Base-by-base conservation (phyloP, 1,140 invertebrate genomes). In the Hypsibius dujardini region DNA sequence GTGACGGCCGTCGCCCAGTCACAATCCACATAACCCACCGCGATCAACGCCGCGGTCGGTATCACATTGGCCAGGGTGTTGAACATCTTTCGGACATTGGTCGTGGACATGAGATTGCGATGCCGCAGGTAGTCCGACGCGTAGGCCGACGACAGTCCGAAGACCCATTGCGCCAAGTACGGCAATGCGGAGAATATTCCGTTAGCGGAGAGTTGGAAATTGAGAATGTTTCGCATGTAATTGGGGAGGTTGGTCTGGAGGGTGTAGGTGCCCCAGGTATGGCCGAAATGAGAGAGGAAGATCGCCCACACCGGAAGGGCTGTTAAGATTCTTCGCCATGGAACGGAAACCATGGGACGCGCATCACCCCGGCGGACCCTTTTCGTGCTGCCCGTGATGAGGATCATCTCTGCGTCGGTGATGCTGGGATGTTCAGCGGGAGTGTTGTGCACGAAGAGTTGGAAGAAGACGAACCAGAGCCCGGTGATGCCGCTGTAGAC, bases 231-330 rank as follows among this genome's bases (percentile, higher is more conserved):
- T 60, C 75, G 79, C 74, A 80, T 77, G 75, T 79, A 81, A n/a
- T 76, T 78, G 28, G 80, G 80, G 46, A 80, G 79, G 73, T 77
- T 78, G 2, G 79, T 80, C 2, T 80, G 75, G 7, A 80, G 74
- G n/a, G 79, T 80, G 50, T 70, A 72, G 50, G 69, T 70, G n/a
- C 50, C 62, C 92, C 92, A 95, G 80, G 94, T 95, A 79, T 94
- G 91, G 72, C 89, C 87, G 80, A 94, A 94, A 79, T 95, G 91
- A 1, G 90, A 90, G 40, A 86, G 84, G 40, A 90, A 85, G 70
- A 93, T 90, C 0, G 92, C 90, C 88, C 90, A 94, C 1, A 95
- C 89, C 0, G 92, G 86, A 59, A 84, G 80, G 0, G 91, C 94
- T 1, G 83, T 87, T 28, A 94, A 78, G 75, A 95, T 90, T 2